Base-by-base conservation (phyloP, 2,113 vertebrate species). In the Jaculus jaculus region DNA sequence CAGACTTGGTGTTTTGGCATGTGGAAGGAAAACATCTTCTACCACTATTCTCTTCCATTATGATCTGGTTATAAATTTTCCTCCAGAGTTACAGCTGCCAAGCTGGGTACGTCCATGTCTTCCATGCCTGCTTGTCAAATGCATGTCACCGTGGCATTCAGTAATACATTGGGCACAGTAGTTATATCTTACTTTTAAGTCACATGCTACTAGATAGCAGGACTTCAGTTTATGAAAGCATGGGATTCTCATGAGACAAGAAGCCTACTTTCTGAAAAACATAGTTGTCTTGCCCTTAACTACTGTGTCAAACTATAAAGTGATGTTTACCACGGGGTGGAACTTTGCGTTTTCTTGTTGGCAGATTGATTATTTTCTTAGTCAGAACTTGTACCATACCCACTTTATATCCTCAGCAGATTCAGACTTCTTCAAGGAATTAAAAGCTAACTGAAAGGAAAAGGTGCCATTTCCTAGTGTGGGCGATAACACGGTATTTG, bases 221-320 rank as follows among this genome's bases (percentile, higher is more conserved):
- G 28, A 87, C 13, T 65, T 94, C n/a, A 79, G 18, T 75, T 81
- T 54, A 23, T 34, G 51, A 80, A 84, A 65, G 39, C 60, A 30
- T 24, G 39, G 66, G 88, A 83, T 86, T 69, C 23, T 16, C 75
- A 73, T 73, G 75, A 78, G 51, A 23, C 75, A 75, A 95, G 8
- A 90, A 34, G 87, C 12, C 58, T 71, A 2, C 89, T 96, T 79
- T 91, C 94, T 83, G 74, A 92, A 81, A 72, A 0, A 86, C 93
- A 94, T 94, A 88, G 77, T 96, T 84, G 89, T 80, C 95, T 97
- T 96, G 94, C 94, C 90, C 95, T 95, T 92, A 96, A 92, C 68
- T 65, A 34, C 47, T n/a, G 66, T 75, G 84, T 95, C 93, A 89
- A 51, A 34, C 32, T 83, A 42, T 81, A 54, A 77, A 94, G 87